A percentile compares a stretch with the other conserved stretches of the same genome.
Conservation (phyloP, 2,797 vertebrate species). For the Sebastes trivittatus region DNA sequence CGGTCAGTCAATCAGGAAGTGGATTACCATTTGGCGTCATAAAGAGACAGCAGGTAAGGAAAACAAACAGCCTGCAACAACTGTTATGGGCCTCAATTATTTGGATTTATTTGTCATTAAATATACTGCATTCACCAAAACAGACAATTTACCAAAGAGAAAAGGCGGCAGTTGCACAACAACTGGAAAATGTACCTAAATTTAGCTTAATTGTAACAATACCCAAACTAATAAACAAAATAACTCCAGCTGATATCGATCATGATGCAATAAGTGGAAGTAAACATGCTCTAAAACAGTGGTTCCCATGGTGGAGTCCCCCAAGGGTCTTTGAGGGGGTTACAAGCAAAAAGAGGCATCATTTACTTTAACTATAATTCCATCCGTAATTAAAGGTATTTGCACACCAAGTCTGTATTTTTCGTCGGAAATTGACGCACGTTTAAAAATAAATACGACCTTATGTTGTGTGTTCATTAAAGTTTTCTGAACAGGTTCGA, state of each 20-base stretch:
- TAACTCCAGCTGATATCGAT: not conserved
- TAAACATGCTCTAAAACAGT: not conserved
- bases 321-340: no score
- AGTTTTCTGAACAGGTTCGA: no score
- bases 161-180: not conserved
- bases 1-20: conserved; percentile 21
- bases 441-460: no score
- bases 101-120: conserved; percentile 14
- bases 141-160: not conserved
- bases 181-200: not conserved
- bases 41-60: conserved; percentile 9
- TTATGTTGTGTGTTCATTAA: no score
- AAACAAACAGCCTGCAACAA: not conserved
- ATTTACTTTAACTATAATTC: no score
- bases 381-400: no score
- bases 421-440: no score
- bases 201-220: not conserved
- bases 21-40: conserved; percentile 5
- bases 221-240: not conserved
- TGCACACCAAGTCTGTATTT: no score
- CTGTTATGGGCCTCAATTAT: not conserved
- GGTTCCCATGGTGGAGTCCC: no score
- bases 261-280: not conserved
- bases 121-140: not conserved
- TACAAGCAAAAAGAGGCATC: no score